Base-by-base conservation (phyloP, 2,113 vertebrate species). In the Carlito syrichta region DNA sequence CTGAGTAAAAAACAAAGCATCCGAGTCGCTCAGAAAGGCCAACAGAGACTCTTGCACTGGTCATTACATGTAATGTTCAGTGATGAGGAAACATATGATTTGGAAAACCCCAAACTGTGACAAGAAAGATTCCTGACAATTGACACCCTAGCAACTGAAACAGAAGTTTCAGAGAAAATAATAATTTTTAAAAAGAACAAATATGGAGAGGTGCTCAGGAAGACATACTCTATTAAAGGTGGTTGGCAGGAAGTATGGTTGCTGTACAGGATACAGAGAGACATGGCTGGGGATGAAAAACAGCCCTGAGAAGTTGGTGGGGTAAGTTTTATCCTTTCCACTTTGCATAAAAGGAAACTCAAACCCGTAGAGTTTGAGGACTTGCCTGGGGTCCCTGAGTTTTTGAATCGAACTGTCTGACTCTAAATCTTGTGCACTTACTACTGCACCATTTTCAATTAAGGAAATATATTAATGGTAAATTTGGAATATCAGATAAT, bases 261-360 rank as follows among this genome's bases (percentile, higher is more conserved):
- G 43, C 54, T 14, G 22, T 86, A 38, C n/a, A 74, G 77, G 38
- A 58, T 35, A 20, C 27, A 52, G 43, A 86, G 66, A 60, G 43
- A 84, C 27, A 0, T 0, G 13, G 25, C 56, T 89, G 45, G 30
- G 30, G 43, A 19, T 58, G 74, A 90, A 93, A 96, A 89, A 88
- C 86, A 93, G 30, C 50, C 48, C 14, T 11, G 38, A 6, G 48
- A 32, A 74, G 85, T 73, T 38, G 27, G 35, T 8, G 66, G 56
- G 66, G 50, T 5, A 32, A 40, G 86, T 84, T 78, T 81, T 58
- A 81, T 95, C 40, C 68, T 50, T 56, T 50, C 40, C 5, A 12
- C 54, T 96, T 96, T 97, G 87, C 96, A 92, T 94, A 71, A 2
- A 83, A 97, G 85, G 95, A 88, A 97, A 74, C 77, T 4, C n/a